These are phyloP conservation scores for Eulacestoma nigropectus DNA, from an alignment of 2,113 vertebrate species.

Conservation along the genomic window DNA sequence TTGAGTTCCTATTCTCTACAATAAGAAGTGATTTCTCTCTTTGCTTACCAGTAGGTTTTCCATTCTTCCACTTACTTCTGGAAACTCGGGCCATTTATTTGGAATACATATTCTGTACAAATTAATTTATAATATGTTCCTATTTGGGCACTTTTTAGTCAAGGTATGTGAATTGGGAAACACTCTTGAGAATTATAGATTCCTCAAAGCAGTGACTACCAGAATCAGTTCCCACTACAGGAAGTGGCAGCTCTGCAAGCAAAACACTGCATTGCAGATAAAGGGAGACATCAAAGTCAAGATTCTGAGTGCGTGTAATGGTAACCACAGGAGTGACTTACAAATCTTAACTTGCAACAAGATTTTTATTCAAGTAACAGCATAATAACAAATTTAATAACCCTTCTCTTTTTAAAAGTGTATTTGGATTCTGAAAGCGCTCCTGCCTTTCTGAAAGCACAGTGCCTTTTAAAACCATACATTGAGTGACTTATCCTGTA, in stretches of 20 bases:
- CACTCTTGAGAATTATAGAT: neutral
- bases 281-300: neutral
- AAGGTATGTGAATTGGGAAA: neutral
- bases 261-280: constrained; percentile 12
- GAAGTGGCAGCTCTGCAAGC: neutral
- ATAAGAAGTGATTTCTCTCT: neutral
- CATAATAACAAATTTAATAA: neutral
- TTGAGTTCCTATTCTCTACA: neutral
- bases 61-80: neutral
- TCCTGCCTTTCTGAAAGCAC: neutral
- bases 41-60: neutral
- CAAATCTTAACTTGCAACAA: neutral
- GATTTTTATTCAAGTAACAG: neutral
- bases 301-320: neutral
- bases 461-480: neutral
- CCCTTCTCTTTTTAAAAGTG: neutral
- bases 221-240: neutral
- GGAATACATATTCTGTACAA: neutral
- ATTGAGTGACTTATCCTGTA: neutral
- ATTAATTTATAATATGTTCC: neutral
- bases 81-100: neutral
- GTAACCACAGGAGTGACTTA: neutral
- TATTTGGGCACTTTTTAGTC: neutral
- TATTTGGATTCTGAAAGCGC: neutral
- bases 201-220: neutral